Evolutionary conservation across 2,888 invertebrate genomes (phyloP).

Genomic region (Troilus luridus): DNA sequence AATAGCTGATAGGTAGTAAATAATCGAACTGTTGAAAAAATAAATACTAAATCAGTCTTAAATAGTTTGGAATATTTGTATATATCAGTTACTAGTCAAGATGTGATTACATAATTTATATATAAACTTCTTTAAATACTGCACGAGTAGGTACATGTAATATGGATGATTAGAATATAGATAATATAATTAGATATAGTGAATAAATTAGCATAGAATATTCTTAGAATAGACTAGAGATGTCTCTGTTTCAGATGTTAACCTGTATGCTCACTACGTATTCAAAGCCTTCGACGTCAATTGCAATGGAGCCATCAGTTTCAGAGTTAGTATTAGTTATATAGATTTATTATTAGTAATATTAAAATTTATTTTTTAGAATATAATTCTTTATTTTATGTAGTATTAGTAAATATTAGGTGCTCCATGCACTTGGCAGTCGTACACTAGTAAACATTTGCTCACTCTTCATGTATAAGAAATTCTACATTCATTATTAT

Average conservation of each 20-base stretch:
- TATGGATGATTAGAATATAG: slow-evolving; percentile 20
- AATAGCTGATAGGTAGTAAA: too few species aligned
- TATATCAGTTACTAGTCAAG: too few species aligned
- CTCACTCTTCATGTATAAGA: too few species aligned
- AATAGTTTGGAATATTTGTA: too few species aligned
- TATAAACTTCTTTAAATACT: slow-evolving; percentile 12
- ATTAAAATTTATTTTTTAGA: background rate
- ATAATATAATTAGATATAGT: slow-evolving; percentile 49
- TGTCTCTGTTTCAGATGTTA: slow-evolving; percentile 83
- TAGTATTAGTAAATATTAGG: slow-evolving; percentile 3
- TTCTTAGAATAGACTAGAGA: slow-evolving; percentile 61
- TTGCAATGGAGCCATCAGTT: slow-evolving; percentile 96
- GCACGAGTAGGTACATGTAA: slow-evolving; percentile 1
- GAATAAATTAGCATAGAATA: slow-evolving; percentile 22
- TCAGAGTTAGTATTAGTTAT: slow-evolving; percentile 83
- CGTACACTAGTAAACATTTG: background rate
- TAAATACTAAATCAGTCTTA: too few species aligned
- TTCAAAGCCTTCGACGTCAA: slow-evolving; percentile 99
- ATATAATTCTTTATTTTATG: background rate
- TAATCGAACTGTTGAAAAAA: too few species aligned
- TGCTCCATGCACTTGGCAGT: slow-evolving; percentile 25
- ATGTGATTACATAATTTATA: too few species aligned
- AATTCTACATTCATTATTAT: too few species aligned
- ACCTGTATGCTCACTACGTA: slow-evolving; percentile 97
- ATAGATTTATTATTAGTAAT: background rate